Percentiles rank a stretch among this genome's conserved stretches.
These are phyloP conservation scores for Astyanax mexicanus DNA, from an alignment of 2,797 vertebrate species.

Conservation along the genomic window DNA sequence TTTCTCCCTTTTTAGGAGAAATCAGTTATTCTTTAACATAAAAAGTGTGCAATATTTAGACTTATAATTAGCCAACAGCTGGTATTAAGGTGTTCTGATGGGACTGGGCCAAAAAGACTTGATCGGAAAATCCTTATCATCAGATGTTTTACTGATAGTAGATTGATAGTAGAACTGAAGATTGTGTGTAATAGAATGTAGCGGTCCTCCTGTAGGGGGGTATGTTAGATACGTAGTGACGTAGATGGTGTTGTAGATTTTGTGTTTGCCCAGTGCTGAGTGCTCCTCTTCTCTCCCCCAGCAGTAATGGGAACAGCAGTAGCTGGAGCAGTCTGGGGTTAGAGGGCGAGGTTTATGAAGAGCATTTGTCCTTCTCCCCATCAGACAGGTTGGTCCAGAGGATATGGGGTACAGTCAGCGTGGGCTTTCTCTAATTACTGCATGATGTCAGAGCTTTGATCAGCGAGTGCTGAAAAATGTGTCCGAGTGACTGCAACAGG, in stretches of 20 bases:
- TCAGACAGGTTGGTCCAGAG: constrained; percentile 96
- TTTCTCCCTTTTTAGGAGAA: too few relatives aligned
- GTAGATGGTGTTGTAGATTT: constrained; percentile 33
- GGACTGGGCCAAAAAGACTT: too few relatives aligned
- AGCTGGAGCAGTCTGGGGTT: constrained; percentile 99
- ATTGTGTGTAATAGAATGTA: neutral
- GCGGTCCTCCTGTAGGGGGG: neutral
- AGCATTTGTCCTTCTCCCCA: constrained; percentile 96
- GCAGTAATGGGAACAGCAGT: constrained; percentile 99
- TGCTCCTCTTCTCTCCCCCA: constrained; percentile 85
- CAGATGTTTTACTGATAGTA: neutral
- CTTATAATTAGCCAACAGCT: too few relatives aligned
- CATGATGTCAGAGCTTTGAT: constrained; percentile 79
- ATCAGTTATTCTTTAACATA: too few relatives aligned
- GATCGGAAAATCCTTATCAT: too few relatives aligned
- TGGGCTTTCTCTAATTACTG: constrained; percentile 77
- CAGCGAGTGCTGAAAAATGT: constrained; percentile 64
- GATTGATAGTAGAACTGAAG: neutral
- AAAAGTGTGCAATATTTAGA: too few relatives aligned
- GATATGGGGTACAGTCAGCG: constrained; percentile 65
- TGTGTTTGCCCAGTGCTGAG: constrained; percentile 69
- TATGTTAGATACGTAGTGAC: constrained; percentile 27
- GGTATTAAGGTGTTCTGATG: too few relatives aligned
- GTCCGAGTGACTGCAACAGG: constrained; percentile 60
- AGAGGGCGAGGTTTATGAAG: constrained; percentile 98